Conservation (phyloP, 2,113 vertebrate genomes). For the Chlamydotis undulata region DNA sequence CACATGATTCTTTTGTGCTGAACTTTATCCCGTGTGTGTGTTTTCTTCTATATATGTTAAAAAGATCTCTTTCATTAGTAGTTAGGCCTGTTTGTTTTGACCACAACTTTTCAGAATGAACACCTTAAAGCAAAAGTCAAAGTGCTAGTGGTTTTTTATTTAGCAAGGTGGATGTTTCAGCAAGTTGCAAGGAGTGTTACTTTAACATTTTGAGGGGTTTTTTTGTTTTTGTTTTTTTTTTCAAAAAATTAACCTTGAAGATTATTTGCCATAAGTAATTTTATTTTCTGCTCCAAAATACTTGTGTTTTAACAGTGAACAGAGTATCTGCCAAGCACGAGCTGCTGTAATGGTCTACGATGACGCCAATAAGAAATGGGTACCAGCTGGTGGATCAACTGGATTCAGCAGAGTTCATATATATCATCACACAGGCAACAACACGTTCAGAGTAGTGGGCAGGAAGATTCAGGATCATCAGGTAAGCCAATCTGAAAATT, state of each 20-base stretch:
- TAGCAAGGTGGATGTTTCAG: background rate
- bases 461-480: constrained; percentile 99
- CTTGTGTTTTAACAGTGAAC: constrained; percentile 84
- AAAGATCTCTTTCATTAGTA: background rate
- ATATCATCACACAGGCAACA: constrained; percentile 98
- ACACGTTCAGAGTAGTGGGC: constrained; percentile 96
- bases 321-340: constrained; percentile 99
- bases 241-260: background rate
- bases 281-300: background rate
- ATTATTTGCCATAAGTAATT: background rate
- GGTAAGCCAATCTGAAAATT: constrained; percentile 72
- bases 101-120: background rate
- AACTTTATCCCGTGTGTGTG: background rate
- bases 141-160: background rate
- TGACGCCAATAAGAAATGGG: constrained; percentile 99
- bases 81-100: background rate
- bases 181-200: background rate
- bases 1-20: background rate
- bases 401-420: constrained; percentile 99
- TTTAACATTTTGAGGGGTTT: background rate
- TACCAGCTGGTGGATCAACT: constrained; percentile 94
- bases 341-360: constrained; percentile 99
- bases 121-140: background rate
- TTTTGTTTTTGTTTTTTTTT: too few relatives aligned
- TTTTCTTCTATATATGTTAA: background rate